Evolutionary conservation across 2,888 invertebrate species (phyloP), one percentile per base, ranked within the genome.

Genomic region (Mesodorylaimus sp.): DNA sequence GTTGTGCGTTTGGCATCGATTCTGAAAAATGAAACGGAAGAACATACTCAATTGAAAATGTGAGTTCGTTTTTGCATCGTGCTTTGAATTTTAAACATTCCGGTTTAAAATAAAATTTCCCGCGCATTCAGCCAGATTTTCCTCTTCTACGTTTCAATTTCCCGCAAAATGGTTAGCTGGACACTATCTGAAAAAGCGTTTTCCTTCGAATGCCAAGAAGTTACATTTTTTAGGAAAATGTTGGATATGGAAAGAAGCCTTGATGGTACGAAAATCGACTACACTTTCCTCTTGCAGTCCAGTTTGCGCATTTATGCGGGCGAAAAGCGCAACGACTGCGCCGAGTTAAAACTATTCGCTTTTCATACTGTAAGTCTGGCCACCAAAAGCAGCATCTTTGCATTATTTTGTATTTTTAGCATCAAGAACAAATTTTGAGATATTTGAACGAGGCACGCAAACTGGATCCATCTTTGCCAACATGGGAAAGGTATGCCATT

Each of bases 261-360:
- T 41, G 70, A 71, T 50, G 60, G 64, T 50, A 67, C 70, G 64
- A 71, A 71, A 56, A 60, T 67, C 48, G 69, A 73, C 55, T 72
- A 72, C 57, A 67, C 72, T 3, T 67, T 64, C 13, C 56, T 72
- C 46, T 63, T 73, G 45, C 71, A 74, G 60, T 71, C 72, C n/a
- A 67, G 69, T 52, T 69, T 73, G 24, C 60, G 68, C 13, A 66
- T 70, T 45, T 69, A 71, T 1, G 62, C 68, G 2, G 65, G 67
- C 16, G 72, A 74, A 53, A 72, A 53, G 65, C 73, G 36, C 66
- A 66, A 50, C 61, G 73, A 10, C 69, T 67, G 55, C 72, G 73
- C 16, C 72, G 72, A 28, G 67, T 69, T 55, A 65, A 66, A 61
- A 72, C 73, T 52, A 59, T 61, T 53, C 13, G 13, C 21, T 39